Evolutionary conservation across 2,888 invertebrate genomes (phyloP), one percentile per base, ranked within the genome.

Genomic region (Endomychus coccineus): DNA sequence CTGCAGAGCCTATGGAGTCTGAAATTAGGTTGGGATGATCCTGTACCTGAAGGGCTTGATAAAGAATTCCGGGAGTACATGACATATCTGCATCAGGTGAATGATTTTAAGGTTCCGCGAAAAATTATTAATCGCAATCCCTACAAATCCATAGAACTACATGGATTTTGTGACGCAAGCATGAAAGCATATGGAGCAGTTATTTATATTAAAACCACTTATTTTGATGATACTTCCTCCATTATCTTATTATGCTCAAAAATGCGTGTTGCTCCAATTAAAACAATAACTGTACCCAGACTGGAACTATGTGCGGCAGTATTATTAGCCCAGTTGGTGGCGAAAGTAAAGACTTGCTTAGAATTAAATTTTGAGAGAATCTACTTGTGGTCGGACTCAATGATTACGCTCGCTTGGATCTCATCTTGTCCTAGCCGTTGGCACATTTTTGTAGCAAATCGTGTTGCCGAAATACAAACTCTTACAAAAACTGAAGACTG

Each of bases 151-250:
- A n/a, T n/a, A n/a, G 36, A 53, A 39, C 7, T 54, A n/a, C 51
- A 50, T 30, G 49, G 49, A 4, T 54, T 54, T 34, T 43, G 41
- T 6, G 50, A 53, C 31, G 46, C 46, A 2, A 40, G 40, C 10
- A 37, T 39, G 13, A 15, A 6, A 3, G 46, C 42, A 7, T 52
- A 52, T 27, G 51, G 44, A 6, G 45, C 51, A 27, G 39, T 43
- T 23, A 28, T 49, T n/a, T 46, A 42, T 33, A 16, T 46, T 9
- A 4, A 38, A 9, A 37, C 45, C n/a, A 39, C 28, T 10, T 10
- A 31, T 14, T 9, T 6, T 12, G 29, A 42, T 30, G n/a, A 33
- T 10, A 22, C 5, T 11, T 32, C 10, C 1, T 27, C 4, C 15
- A 24, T 21, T 16, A 30, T 28, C 13, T 32, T 50, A 14, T 19